Evolutionary conservation across 2,888 invertebrate genomes (phyloP).

Genomic region (Phortica okadai): DNA sequence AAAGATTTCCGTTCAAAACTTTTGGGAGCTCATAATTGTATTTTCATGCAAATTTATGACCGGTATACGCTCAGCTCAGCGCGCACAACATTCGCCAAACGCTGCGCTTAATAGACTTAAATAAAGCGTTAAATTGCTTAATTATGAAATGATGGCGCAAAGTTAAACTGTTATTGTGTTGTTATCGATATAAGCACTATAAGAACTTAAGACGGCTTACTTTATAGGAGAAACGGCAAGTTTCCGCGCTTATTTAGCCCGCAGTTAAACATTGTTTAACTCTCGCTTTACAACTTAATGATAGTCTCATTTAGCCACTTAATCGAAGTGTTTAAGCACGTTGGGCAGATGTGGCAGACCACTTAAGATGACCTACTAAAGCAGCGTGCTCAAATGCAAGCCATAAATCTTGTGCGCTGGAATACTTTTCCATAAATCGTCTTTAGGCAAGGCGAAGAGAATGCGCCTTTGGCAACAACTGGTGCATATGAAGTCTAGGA

Average conservation of each 20-base stretch:
- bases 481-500: background rate
- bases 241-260: no score
- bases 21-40: no score
- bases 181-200: background rate
- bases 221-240: background rate
- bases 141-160: background rate
- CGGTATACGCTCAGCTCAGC: no score
- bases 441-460: background rate
- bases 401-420: constrained; percentile 10
- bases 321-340: background rate
- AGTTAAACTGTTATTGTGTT: background rate
- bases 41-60: no score
- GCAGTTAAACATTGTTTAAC: no score
- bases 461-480: background rate
- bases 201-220: background rate
- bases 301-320: background rate
- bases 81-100: no score
- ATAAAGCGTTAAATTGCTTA: constrained; percentile 16
- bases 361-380: constrained; percentile 16
- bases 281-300: background rate
- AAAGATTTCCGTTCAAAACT: no score
- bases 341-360: constrained; percentile 4
- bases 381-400: constrained; percentile 6
- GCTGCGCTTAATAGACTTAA: background rate
- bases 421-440: constrained; percentile 21